Percentiles rank a stretch among this genome's conserved stretches.
These are phyloP conservation scores for Pammene aurita DNA, from an alignment of 2,888 invertebrate species.

Conservation along the genomic window DNA sequence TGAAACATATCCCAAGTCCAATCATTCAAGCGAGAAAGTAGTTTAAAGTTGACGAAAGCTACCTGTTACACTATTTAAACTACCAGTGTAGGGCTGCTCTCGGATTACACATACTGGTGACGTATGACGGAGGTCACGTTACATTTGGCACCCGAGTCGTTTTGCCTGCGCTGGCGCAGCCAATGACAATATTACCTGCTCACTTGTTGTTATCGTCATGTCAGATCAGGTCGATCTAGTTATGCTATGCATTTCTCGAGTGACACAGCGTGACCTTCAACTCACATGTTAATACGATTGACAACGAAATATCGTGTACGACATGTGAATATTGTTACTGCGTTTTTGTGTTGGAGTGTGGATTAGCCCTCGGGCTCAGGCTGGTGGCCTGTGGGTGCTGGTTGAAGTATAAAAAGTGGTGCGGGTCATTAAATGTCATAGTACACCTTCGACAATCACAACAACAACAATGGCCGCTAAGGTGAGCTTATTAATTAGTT, in stretches of 20 bases:
- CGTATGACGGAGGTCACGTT: background rate
- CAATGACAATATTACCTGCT: conserved; percentile 12
- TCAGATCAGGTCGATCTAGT: conserved; percentile 41
- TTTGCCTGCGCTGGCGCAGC: background rate
- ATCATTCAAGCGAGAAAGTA: too few species aligned
- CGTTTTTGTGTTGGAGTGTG: conserved; percentile 37
- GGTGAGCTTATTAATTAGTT: conserved; percentile 49
- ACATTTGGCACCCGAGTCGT: background rate
- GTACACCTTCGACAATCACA: conserved; percentile 59
- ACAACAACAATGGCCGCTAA: conserved; percentile 73
- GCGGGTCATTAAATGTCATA: conserved; percentile 56
- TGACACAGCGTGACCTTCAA: conserved; percentile 53
- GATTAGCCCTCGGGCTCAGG: conserved; percentile 31
- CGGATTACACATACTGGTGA: background rate
- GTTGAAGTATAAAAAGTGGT: conserved; percentile 66
- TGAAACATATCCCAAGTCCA: conserved; percentile 23
- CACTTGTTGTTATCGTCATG: conserved; percentile 26
- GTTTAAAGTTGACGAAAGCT: conserved; percentile 7
- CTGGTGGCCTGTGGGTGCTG: conserved; percentile 50
- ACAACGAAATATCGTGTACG: background rate
- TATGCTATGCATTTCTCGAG: conserved; percentile 43
- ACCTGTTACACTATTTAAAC: background rate
- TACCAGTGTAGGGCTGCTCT: background rate
- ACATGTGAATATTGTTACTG: conserved; percentile 51
- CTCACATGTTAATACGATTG: conserved; percentile 47